Percentiles rank a stretch among this genome's conserved stretches.
Evolutionary conservation across 2,888 invertebrate genomes (phyloP).

Genomic region (Dryocosmus kuriphilus): DNA sequence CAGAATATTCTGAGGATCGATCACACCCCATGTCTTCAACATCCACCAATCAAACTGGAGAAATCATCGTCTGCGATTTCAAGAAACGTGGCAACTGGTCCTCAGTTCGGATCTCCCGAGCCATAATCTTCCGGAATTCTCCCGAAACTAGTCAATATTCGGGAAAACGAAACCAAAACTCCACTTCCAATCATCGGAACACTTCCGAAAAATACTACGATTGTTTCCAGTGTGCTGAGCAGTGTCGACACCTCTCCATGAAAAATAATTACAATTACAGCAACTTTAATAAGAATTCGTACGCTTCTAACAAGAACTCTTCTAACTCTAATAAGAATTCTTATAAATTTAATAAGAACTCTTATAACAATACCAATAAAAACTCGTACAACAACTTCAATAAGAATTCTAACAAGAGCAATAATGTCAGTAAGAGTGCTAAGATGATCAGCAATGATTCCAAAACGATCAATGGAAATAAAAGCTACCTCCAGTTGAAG

Average conservation of each 20-base stretch:
- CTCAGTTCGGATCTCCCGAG: slow-evolving; percentile 34
- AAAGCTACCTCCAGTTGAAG: neutral
- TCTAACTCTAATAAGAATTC: slow-evolving; percentile 44
- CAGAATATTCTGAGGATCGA: slow-evolving; percentile 7
- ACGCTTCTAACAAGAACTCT: slow-evolving; percentile 49
- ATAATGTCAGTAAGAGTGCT: neutral
- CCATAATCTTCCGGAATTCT: slow-evolving; percentile 16
- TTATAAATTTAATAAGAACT: slow-evolving; percentile 31
- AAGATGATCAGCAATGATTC: neutral
- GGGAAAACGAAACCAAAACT: slow-evolving; percentile 1
- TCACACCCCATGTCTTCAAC: slow-evolving; percentile 7
- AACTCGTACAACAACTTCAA: neutral
- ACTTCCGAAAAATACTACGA: slow-evolving; percentile 73
- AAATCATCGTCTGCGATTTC: slow-evolving; percentile 35
- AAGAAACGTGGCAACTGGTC: slow-evolving; percentile 41
- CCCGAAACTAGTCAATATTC: neutral
- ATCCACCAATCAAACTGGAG: slow-evolving; percentile 3
- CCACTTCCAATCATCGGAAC: slow-evolving; percentile 59
- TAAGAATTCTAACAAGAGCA: slow-evolving; percentile 1
- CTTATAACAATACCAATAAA: slow-evolving; percentile 16
- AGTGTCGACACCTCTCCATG: slow-evolving; percentile 70
- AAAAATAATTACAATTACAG: slow-evolving; percentile 52
- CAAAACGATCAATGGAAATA: slow-evolving; percentile 35
- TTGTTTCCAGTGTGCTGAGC: slow-evolving; percentile 73
- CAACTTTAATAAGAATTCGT: slow-evolving; percentile 44